Conservation (phyloP, 2,113 vertebrate species). For the Bothrops jararaca region DNA sequence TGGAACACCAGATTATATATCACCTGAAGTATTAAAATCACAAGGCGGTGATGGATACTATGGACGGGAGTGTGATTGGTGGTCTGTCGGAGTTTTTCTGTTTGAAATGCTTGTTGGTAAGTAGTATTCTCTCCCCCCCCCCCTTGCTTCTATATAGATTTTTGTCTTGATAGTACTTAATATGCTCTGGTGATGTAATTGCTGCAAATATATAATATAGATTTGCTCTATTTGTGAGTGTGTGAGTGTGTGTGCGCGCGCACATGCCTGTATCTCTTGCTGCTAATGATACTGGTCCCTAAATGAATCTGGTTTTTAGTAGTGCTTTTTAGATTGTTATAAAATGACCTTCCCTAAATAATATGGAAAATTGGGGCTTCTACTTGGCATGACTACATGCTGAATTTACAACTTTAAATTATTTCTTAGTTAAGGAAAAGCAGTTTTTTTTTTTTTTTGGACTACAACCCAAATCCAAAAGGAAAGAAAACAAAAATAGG, state of each 20-base stretch:
- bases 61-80: conserved; percentile 58
- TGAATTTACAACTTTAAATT: background rate
- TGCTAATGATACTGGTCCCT: background rate
- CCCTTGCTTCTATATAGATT: background rate
- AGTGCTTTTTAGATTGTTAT: background rate
- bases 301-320: background rate
- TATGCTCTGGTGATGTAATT: background rate
- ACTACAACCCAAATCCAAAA: background rate
- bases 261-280: background rate
- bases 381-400: background rate
- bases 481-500: background rate
- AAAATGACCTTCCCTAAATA: background rate
- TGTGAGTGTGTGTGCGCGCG: too few species aligned
- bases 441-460: background rate
- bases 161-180: background rate
- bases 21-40: background rate
- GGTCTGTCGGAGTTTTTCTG: conserved; percentile 98
- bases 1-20: background rate
- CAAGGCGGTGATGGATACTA: background rate
- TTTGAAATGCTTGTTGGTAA: conserved; percentile 98
- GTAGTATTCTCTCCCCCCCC: conserved; percentile 61
- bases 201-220: background rate
- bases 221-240: background rate
- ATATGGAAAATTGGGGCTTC: background rate
- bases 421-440: background rate